Evolutionary conservation across 2,888 invertebrate genomes (phyloP), one percentile per base, ranked within the genome.

Genomic region (Aphodius sticticus): DNA sequence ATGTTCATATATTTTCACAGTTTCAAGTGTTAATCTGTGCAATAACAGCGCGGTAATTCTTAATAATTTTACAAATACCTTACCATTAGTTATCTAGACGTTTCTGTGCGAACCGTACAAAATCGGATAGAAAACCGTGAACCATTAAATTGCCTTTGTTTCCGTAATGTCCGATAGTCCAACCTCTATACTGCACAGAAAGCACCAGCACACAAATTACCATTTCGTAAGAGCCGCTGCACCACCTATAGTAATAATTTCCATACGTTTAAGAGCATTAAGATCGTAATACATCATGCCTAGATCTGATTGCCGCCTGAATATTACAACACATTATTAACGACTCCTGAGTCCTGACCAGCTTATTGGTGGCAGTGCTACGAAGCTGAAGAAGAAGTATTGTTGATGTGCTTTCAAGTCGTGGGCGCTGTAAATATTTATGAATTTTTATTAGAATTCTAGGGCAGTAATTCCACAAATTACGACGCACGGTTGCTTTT

Each of bases 201-300:
- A 53, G 53, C 53, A 53, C 9, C 53, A 53, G 53, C 7, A 53
- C 53, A 53, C 53, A 53, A 53, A 53, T 53, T 53, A 53, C 53
- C 53, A 53, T 53, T 53, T 53, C 53, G 53, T 53, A 53, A 53
- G 53, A 53, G 53, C 53, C 53, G 53, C 53, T 12, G 53, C 53
- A 53, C 53, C 53, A 53, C 53, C 53, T 53, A 53, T 53, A 53
- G 53, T 53, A 53, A 53, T 53, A 53, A 53, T 53, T 53, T 53
- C 53, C 53, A 53, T 53, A 53, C 53, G 53, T 53, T 53, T 53
- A 53, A 53, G 53, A 53, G 53, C 53, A 53, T 53, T 53, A 53
- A 53, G 53, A 53, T 53, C 53, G 53, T 53, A 53, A 53, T 53
- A 53, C 53, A 53, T 53, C 53, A 53, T 53, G 53, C 53, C 53